phyloP scores from a whole-genome alignment of 2,797 vertebrate species.

The Zalophus californianus region DNA sequence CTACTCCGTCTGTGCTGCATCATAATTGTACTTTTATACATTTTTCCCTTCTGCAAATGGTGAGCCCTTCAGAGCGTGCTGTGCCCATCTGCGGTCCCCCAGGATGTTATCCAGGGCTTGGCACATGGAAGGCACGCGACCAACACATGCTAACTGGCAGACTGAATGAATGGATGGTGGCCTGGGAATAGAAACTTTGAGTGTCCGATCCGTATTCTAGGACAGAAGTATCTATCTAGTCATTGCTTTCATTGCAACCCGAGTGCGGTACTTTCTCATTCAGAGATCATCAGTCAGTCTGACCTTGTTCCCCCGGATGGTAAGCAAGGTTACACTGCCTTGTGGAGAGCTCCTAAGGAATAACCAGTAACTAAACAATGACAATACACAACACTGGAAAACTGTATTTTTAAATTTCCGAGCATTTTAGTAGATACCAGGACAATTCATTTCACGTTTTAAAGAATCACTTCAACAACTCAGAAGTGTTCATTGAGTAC shows the following conservation, averaged over 20 bases:
- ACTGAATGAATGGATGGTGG: not conserved
- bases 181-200: not conserved
- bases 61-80: not conserved
- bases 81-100: not conserved
- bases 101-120: fast-evolving
- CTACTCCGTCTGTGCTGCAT: not conserved
- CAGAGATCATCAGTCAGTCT: not conserved
- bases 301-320: not conserved
- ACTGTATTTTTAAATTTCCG: not conserved
- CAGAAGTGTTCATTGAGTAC: not conserved
- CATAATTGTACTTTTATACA: fast-evolving
- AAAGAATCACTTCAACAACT: not conserved
- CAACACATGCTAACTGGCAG: fast-evolving
- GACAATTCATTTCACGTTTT: not conserved
- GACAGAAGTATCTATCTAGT: not conserved
- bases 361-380: not conserved
- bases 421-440: not conserved
- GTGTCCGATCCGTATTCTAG: too few species aligned
- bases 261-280: not conserved
- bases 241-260: not conserved
- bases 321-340: not conserved
- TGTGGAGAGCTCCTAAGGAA: not conserved
- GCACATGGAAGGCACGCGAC: fast-evolving
- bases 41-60: not conserved
- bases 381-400: not conserved